Base-by-base conservation (phyloP, 1,140 invertebrate species). In the Glomeris maerens region DNA sequence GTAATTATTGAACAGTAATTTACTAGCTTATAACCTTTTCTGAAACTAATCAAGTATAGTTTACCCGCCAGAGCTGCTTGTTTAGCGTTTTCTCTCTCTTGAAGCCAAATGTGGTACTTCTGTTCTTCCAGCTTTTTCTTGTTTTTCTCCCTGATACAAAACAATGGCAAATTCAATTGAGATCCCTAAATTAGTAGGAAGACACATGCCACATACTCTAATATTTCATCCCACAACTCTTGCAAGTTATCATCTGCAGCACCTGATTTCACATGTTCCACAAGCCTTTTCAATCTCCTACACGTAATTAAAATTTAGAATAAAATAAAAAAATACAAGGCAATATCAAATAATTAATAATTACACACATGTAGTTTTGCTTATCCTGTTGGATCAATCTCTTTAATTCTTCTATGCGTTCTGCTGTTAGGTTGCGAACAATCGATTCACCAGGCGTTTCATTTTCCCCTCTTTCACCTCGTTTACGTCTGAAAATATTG, bases 371-470 rank as follows among this genome's bases (percentile, higher is more conserved):
- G 55, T 85, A 87, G 50, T 78, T 75, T 17, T 80, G 73, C 53
- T 77, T 77, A 60, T 84, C 78, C 47, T 78, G 74, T 0, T 72
- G 66, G 27, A 88, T 66, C n/a, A 74, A 68, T 49, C 75, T 77
- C 50, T 80, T 79, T 23, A 92, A 71, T 63, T 92, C 85, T 3
- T 74, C 65, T 49, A 87, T 76, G 13, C 86, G 69, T 60, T 90
- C 84, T 60, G 79, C 64, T 0, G 78, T 83, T n/a, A 92, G 67
- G 42, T 78, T 78, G 48, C 78, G 76, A 1, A 90, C 74, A 55
- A 92, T 83, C 36, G 77, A 75, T 63, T 90, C 81, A n/a, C 78
- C 77, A 0, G 84, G 80, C 0, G 84, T 85, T 62, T 87, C 83
- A 5, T 70, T 73, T 21, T 68, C 59, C 23, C 79, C 78, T 2